Evolutionary conservation across 2,113 vertebrate genomes (phyloP), one percentile per base, ranked within the genome.

Genomic region (Sturnira hondurensis): DNA sequence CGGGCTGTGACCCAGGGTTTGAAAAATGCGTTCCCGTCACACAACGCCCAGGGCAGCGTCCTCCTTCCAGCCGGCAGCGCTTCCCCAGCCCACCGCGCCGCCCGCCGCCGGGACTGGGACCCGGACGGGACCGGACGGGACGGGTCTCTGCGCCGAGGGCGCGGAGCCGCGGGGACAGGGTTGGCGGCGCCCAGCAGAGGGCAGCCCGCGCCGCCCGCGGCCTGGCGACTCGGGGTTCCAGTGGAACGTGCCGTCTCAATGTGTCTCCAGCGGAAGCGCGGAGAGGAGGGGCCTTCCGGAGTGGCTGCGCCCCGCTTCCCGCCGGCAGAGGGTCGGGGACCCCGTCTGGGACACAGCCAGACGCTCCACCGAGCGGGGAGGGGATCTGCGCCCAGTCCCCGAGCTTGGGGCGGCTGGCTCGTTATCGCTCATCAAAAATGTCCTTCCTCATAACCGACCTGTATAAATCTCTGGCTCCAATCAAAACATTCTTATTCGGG

Each of bases 101-200:
- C 11, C 63, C 12, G 12, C 61, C 61, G 58, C 61, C 12, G 28
- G 13, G 61, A 5, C 13, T 0, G 26, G 58, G 54, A 20, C 52
- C 17, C 5, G 50, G 50, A 47, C 50, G 1, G 20, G 52, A 54
- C 54, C 3, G 20, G 20, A n/a, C 54, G 20, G 20, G 3, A 8
- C 19, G 54, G 54, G 54, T 22, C 54, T 56, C 20, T 6, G 54
- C 54, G 54, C 5, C 6, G 56, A 58, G 56, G 22, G 56, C 56
- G 56, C 19, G 13, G 19, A 56, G 54, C 19, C 20, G 56, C 56
- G 22, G 56, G 24, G 58, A 61, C 58, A 24, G 10, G 1, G 9
- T 11, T 28, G 22, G 9, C 58, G 1, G 61, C 19, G 31, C 87
- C 98, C 98, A 97, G 97, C 31, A 98, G 98, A 54, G 97, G 98